Evolutionary conservation across 2,888 invertebrate genomes (phyloP).

Genomic region (Itoplectis maculator): DNA sequence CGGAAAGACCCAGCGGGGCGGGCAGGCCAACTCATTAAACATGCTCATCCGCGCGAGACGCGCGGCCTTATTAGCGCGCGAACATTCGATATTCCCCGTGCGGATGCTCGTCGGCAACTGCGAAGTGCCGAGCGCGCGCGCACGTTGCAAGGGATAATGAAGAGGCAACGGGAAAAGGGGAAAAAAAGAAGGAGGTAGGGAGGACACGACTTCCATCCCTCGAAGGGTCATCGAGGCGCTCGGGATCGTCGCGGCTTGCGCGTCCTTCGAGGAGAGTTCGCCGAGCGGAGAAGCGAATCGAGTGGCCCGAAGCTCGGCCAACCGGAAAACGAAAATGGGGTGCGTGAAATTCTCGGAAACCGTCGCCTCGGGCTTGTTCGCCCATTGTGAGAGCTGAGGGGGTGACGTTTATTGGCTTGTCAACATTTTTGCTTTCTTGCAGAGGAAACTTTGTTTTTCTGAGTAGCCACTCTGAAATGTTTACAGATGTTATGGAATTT

Average conservation of each 20-base stretch:
- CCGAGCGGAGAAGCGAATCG: neutral
- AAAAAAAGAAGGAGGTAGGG: conserved; percentile 1
- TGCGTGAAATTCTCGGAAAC: neutral
- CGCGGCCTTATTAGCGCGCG: conserved; percentile 51
- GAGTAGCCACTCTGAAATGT: no score
- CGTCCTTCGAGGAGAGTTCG: neutral
- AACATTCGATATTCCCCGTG: conserved; percentile 51
- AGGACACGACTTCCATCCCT: conserved; percentile 1
- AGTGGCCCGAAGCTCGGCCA: neutral
- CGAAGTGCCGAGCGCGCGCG: no score
- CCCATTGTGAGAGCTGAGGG: neutral
- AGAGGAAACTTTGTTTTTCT: no score
- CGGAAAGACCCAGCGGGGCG: conserved; percentile 4
- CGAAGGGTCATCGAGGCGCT: conserved; percentile 7
- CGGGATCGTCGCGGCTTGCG: neutral
- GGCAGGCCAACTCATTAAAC: conserved; percentile 54
- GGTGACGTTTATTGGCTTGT: neutral
- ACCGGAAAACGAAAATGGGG: neutral
- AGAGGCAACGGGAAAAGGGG: conserved; percentile 10
- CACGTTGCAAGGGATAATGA: conserved; percentile 17
- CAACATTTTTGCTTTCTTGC: no score
- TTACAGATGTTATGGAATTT: no score
- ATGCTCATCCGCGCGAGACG: conserved; percentile 47
- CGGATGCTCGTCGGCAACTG: neutral
- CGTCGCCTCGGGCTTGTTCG: neutral